Evolutionary conservation across 1,140 invertebrate genomes (phyloP), one percentile per base, ranked within the genome.

Genomic region (Kradibia gibbosae): DNA sequence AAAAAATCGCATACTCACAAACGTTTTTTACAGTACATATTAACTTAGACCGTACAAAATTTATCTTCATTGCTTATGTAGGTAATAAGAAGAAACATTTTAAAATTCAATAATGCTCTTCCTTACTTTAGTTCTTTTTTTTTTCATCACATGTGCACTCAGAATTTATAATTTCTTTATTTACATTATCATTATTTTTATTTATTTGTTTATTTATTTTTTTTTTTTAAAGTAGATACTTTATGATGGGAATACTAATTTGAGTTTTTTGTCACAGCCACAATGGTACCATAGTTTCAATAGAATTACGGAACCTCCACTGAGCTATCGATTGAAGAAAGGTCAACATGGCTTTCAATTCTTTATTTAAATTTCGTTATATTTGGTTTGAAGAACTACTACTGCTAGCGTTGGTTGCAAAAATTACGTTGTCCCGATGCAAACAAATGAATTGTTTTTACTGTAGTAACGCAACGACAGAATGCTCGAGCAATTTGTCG

Each of bases 401-500:
- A n/a, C 7, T 48, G 39, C 10, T 48, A 60, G 53, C 57, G 39
- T 17, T 79, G 45, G 39, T 5, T 53, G 25, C 10, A 31, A 25
- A 53, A 67, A 22, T 82, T 79, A 82, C 42, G 60, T 84, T 11
- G 90, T 90, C 31, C 90, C 90, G 25, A 91, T 90, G 83, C 91
- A 91, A 62, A 91, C 86, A 13, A 90, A 87, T 50, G 90, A 90
- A 86, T 85, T 90, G 72, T 88, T 90, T 83, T 90, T 91, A 48
- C 85, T 85, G 39, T 90, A 90, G 82, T 90, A 91, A 82, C 87
- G 86, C 77, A 91, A 83, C 22, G 90, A 90, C 42, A 91, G 84
- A 70, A 91, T 89, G 78, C 90, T 91, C 86, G 89, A 89, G 84
- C 90, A 90, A 86, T 81, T 88, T 80, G 91, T 90, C 79, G 88